These are phyloP conservation scores for Brachionus manjavacas DNA, from an alignment of 1,140 invertebrate species.

Conservation along the genomic window DNA sequence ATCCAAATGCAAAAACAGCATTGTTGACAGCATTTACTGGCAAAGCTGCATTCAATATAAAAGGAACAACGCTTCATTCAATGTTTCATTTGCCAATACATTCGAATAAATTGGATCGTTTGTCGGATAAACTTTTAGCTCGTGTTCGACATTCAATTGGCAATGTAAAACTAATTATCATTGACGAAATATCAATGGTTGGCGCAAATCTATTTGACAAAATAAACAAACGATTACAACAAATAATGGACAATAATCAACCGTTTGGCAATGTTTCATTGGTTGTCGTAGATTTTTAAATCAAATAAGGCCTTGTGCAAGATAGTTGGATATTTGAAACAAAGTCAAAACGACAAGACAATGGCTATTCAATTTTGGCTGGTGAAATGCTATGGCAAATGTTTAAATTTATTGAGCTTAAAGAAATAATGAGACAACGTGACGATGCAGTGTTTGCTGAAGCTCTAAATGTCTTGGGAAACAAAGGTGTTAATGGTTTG, in stretches of 20 bases:
- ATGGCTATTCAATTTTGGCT: not conserved
- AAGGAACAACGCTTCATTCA: not conserved
- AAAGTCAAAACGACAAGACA: not conserved
- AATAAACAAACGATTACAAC: not conserved
- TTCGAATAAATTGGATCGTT: not conserved
- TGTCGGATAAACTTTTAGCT: not conserved
- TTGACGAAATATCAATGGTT: not conserved
- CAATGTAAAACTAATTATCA: not conserved
- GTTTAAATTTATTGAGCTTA: constrained; percentile 12
- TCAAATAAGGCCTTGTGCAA: not conserved
- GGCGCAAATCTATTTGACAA: not conserved
- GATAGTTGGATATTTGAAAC: not conserved
- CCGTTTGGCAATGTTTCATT: not conserved
- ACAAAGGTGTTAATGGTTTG: not conserved
- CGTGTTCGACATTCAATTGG: too few species aligned
- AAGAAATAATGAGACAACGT: constrained; percentile 8
- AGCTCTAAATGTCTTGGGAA: not conserved
- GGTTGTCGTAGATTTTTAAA: not conserved
- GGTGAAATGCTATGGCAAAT: not conserved
- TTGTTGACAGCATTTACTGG: not conserved
- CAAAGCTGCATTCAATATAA: too few species aligned
- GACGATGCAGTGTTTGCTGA: not conserved
- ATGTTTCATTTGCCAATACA: not conserved
- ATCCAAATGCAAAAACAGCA: not conserved
- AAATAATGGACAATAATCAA: not conserved